Base-by-base conservation (phyloP, 1,140 invertebrate species). In the Mercenaria mercenaria region DNA sequence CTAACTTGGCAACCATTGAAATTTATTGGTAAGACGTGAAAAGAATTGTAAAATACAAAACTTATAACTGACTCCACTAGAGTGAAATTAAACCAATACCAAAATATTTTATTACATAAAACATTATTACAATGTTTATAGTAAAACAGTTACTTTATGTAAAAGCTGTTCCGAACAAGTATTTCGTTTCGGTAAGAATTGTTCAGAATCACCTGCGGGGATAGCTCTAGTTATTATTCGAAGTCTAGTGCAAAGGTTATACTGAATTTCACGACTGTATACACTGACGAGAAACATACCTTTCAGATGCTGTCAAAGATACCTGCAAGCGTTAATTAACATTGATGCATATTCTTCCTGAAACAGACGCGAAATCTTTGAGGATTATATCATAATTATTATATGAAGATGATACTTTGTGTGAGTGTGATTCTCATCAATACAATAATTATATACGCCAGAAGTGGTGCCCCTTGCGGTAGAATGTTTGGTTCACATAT, bases 381-480 rank as follows among this genome's bases (percentile, higher is more conserved):
- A 32, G 26, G 61, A 67, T 67, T 67, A 67, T 32, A 29, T 67
- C 61, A 67, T 67, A 32, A 67, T 67, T 67, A 67, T 67, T 6
- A 32, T 61, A 32, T 32, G 26, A n/a, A 29, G 11, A 67, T 67
- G 29, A 67, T 29, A 37, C 4, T 4, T 32, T 67, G 26, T 67
- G 61, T 67, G 32, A 11, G 26, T 67, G 61, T 67, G 6, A 8
- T 6, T 3, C 20, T 67, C 61, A 67, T 67, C 61, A 67, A 32
- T 67, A 67, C 32, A 37, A 32, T 67, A 67, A 67, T 23, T 67
- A 18, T 11, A 67, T 4, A 32, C n/a, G 32, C 56, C n/a, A 6
- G n/a, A 32, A 8, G 18, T 23, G 32, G 26, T 32, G 1, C 61
- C 32, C 4, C 26, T 67, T 67, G 61, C 18, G 32, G 61, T 67